Base-by-base conservation (phyloP, 1,140 invertebrate species). In the Drosophila paulistorum region DNA sequence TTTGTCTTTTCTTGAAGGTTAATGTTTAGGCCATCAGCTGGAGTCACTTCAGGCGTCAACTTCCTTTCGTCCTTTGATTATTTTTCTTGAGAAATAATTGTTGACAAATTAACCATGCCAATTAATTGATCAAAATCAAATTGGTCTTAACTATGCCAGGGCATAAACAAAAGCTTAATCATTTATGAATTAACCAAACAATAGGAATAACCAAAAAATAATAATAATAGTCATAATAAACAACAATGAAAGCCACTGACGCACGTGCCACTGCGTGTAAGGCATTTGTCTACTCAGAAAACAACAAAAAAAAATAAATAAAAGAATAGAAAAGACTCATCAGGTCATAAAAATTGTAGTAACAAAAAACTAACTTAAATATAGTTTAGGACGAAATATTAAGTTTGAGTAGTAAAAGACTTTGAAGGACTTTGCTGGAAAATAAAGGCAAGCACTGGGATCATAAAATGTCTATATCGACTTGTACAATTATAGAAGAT, bases 241-340 rank as follows among this genome's bases (percentile, higher is more conserved):
- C 17, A 23, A 51, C 45, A 48, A 45, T 14, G 7, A 17, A 51
- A 23, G 17, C 17, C 17, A 41, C 45, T 84, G 67, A 84, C 81
- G 82, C 67, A 81, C 68, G 82, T 86, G 51, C 57, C 71, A 68
- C 30, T 69, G 55, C 62, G 82, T 86, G 74, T 65, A 58, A 39
- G 59, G 64, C 39, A 10, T 42, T 61, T 55, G 55, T 68, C 64
- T 60, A 10, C 6, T 13, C 11, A 51, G 20, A 51, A 51, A 48
- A 17, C 1, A 48, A 26, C 1, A 23, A 23, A 23, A 23, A 17
- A 23, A 23, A 23, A 2, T 23, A 23, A 23, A 23, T 23, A 26
- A 51, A 51, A 23, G 4, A 48, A 17, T 0, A 48, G 14, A 48
- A 20, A 20, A 23, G 42, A 48, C 61, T 42, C 61, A 35, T 20